Evolutionary conservation across 2,888 invertebrate genomes (phyloP), one percentile per base, ranked within the genome.

Genomic region (Nineta flava): DNA sequence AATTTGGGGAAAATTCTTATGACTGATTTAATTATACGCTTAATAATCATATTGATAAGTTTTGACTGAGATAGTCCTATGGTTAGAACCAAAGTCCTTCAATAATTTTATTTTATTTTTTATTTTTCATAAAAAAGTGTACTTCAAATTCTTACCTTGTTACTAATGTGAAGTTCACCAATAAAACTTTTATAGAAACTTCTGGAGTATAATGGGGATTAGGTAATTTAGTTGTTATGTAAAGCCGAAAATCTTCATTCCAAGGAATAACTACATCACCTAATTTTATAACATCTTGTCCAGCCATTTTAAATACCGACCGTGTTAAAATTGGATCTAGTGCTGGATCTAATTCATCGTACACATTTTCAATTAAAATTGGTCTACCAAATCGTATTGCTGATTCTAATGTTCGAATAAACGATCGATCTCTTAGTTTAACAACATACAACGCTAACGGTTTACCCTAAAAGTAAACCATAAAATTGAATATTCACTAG

Each of bases 161-260:
- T 9, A 87, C 87, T 4, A 93, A 75, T n/a, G 88, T 86, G 59
- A 92, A 93, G 65, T 93, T 93, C 12, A 93, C 83, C 43, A 93
- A 67, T 46, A 87, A 77, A 34, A 85, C 80, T 65, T 93, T 94
- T 55, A 87, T 86, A 0, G 87, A 83, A 0, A 84, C 77, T 66
- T 94, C 93, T 0, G 93, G 93, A 0, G 87, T 76, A 61, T 88
- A 93, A 62, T 83, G 85, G 0, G 93, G 93, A 69, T 93, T 93
- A 0, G 88, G 77, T 50, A 92, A 69, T 63, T 87, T 90, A 2
- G 90, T 91, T 0, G 93, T 93, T 61, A 94, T 80, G 63, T 82
- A 93, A 2, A 94, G 73, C 0, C 80, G 76, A 66, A 92, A 93
- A 48, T 84, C 81, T 0, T 77, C 65, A 56, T 79, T 81, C 63